A percentile compares a stretch with the other conserved stretches of the same genome.
phyloP scores from a whole-genome alignment of 2,797 vertebrate species.

The Oreochromis mossambicus region DNA sequence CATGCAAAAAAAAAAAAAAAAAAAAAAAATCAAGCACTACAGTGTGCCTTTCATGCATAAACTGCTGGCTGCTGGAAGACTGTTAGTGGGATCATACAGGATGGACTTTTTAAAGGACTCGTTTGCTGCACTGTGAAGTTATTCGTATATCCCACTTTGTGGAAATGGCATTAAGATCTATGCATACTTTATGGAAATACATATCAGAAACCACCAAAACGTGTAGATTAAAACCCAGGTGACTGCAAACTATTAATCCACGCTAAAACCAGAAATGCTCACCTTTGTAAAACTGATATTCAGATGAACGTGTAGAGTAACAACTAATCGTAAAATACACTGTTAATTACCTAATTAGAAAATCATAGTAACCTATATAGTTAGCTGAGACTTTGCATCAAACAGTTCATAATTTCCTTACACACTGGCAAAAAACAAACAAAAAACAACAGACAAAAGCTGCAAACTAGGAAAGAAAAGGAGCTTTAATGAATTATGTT shows the following conservation, averaged over 20 bases:
- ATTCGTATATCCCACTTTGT: neutral
- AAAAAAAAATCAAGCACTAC: constrained; percentile 32
- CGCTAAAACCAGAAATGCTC: constrained; percentile 39
- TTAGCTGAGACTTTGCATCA: neutral
- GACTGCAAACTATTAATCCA: constrained; percentile 21
- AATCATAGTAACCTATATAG: neutral
- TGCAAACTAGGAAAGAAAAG: constrained; percentile 46
- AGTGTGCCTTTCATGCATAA: constrained; percentile 42
- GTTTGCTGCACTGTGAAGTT: neutral
- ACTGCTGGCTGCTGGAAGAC: neutral
- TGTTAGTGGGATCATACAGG: constrained; percentile 9
- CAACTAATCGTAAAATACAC: neutral
- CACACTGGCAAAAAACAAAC: neutral
- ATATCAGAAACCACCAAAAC: neutral
- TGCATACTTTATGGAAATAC: neutral
- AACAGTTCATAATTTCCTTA: neutral
- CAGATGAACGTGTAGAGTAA: neutral
- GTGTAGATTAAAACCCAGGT: neutral
- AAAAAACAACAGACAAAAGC: constrained; percentile 35
- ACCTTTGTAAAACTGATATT: constrained; percentile 42
- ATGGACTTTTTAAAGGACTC: neutral
- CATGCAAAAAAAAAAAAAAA: constrained; percentile 54
- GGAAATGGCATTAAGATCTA: neutral
- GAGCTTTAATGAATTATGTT: constrained; percentile 39
- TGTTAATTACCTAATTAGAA: neutral